These are phyloP conservation scores for Limnephilus marmoratus DNA, from an alignment of 2,888 invertebrate species.

Conservation along the genomic window DNA sequence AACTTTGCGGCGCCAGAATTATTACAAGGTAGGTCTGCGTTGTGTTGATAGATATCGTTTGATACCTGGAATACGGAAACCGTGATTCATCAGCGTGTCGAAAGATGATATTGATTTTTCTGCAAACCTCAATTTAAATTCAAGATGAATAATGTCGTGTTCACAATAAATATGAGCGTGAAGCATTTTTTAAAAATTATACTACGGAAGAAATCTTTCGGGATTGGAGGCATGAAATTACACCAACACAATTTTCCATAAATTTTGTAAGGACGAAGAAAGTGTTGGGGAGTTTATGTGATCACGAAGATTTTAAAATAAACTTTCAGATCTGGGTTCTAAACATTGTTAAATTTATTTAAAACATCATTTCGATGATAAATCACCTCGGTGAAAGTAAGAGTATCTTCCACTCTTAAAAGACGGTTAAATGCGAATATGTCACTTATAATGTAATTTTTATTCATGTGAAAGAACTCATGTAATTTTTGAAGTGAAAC, in stretches of 20 bases:
- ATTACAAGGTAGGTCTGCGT: not conserved
- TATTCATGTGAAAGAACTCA: too few relatives aligned
- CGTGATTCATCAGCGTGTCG: not conserved
- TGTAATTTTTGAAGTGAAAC: too few relatives aligned
- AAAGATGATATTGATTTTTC: not conserved
- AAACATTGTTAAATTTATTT: not conserved
- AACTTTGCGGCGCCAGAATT: slow-evolving; percentile 2
- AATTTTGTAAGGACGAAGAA: too few relatives aligned
- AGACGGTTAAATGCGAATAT: too few relatives aligned
- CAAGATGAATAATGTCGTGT: not conserved
- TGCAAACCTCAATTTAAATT: not conserved
- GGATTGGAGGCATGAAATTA: not conserved
- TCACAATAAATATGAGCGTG: not conserved
- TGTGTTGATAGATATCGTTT: not conserved
- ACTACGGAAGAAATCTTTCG: not conserved
- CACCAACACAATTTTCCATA: too few relatives aligned
- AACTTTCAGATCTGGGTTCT: not conserved
- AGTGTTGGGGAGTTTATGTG: too few relatives aligned
- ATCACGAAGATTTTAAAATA: too few relatives aligned
- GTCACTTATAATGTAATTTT: too few relatives aligned
- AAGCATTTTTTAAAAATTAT: not conserved
- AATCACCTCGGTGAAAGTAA: not conserved
- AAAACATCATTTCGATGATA: not conserved
- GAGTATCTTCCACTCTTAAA: too few relatives aligned
- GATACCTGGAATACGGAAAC: not conserved